Evolutionary conservation across 1,140 invertebrate genomes (phyloP), one percentile per base, ranked within the genome.

Genomic region (Epicauta chinensis): DNA sequence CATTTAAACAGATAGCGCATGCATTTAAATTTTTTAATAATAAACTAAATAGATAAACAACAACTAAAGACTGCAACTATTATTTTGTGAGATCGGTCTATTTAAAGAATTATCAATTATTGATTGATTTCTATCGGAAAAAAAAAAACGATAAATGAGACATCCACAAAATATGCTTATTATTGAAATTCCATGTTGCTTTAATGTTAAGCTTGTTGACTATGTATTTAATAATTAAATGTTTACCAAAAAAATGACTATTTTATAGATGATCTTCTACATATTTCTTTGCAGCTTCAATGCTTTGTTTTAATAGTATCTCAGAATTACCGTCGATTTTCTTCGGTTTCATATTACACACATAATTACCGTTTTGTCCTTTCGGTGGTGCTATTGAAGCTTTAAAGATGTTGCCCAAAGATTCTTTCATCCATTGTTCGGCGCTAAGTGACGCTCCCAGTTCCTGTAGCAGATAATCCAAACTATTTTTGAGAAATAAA

Each of bases 331-430:
- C 61, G 29, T 67, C 61, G 0, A 83, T 63, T 51, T 75, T 73
- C 51, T 72, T 74, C 2, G 73, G 65, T 62, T 77, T 81, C 71
- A 83, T 77, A 64, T 78, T 79, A 54, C 75, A 79, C 6, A 77
- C 69, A 5, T 74, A 56, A 2, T 63, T 52, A 0, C 74, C 59
- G 69, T 82, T 69, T 64, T 81, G 77, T 30, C 75, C 76, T 62
- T 75, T 76, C 0, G 76, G 72, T 2, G 69, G 47, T 6, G 57
- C 51, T 35, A 70, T 60, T 36, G 72, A 57, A 3, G 70, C 67
- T 32, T 73, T 67, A 44, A 83, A 77, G 11, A 77, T 66, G 47
- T 67, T 53, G 3, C 73, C 66, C 16, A 83, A 71, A 16, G 67
- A 51, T n/a, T 70, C 64, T 51, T 74, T 66, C 65, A 84, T 73